phyloP scores from a whole-genome alignment of 2,113 vertebrate genomes.

The Lophura nycthemera region DNA sequence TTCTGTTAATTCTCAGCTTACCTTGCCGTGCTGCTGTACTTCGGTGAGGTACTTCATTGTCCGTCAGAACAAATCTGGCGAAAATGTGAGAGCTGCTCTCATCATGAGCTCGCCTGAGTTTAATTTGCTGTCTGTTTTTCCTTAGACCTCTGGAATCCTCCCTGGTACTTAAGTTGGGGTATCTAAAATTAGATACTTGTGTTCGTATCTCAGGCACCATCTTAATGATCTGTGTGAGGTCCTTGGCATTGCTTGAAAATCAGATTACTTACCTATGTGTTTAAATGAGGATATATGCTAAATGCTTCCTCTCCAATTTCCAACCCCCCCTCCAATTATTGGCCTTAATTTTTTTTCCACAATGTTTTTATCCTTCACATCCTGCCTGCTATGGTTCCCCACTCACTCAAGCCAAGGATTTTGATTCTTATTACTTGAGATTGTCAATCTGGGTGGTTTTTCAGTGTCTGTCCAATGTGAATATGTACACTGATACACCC shows the following conservation, averaged over 20 bases:
- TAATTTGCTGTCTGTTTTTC: neutral
- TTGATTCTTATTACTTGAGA: neutral
- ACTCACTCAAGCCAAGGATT: neutral
- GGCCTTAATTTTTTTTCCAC: neutral
- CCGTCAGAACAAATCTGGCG: neutral
- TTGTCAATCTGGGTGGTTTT: neutral
- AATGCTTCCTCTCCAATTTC: slow-evolving; percentile 28
- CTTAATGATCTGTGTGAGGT: slow-evolving; percentile 70
- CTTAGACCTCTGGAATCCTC: neutral
- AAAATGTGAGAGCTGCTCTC: neutral
- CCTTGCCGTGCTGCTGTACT: neutral
- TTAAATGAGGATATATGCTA: neutral
- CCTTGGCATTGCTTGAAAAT: slow-evolving; percentile 57
- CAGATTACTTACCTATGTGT: slow-evolving; percentile 44
- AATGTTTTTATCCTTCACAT: neutral
- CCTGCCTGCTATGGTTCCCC: neutral
- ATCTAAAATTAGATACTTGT: slow-evolving; percentile 60
- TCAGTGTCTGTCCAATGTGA: neutral
- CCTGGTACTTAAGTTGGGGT: neutral
- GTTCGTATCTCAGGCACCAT: slow-evolving; percentile 64
- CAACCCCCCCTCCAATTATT: neutral
- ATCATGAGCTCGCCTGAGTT: rapidly evolving
- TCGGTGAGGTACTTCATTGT: neutral
- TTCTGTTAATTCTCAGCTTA: neutral
- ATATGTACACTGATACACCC: neutral